Evolutionary conservation across 2,797 vertebrate species (phyloP).

Genomic region (Saxicola maurus): DNA sequence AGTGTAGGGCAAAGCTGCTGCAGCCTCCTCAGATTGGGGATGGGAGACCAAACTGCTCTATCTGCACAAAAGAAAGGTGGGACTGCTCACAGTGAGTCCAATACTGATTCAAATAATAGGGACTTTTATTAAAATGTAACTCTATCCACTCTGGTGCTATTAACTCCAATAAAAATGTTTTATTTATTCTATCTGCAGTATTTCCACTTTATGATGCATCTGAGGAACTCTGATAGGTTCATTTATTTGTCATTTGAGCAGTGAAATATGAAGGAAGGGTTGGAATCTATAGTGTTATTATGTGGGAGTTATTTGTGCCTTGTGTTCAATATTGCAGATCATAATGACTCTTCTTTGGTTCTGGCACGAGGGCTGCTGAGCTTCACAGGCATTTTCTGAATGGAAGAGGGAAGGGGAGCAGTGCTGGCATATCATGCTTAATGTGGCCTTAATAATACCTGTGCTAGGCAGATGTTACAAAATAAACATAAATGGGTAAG

Average conservation of each 20-base stretch:
- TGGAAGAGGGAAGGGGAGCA: not conserved
- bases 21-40: not conserved
- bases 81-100: not conserved
- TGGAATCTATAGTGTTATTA: slow-evolving; percentile 33
- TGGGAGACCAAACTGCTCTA: not conserved
- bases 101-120: not conserved
- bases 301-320: slow-evolving; percentile 39
- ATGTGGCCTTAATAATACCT: not conserved
- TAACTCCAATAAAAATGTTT: slow-evolving; percentile 45
- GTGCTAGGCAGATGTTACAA: not conserved
- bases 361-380: slow-evolving; percentile 4
- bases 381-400: not conserved
- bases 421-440: not conserved
- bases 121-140: slow-evolving; percentile 44
- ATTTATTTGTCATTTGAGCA: slow-evolving; percentile 53
- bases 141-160: slow-evolving; percentile 10
- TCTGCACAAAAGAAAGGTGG: not conserved
- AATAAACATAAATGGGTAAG: not conserved
- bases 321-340: slow-evolving; percentile 5
- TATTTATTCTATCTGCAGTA: slow-evolving; percentile 51
- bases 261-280: slow-evolving; percentile 39
- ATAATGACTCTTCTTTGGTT: slow-evolving; percentile 12
- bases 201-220: slow-evolving; percentile 37
- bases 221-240: slow-evolving; percentile 20
- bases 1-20: not conserved